Evolutionary conservation across 2,797 vertebrate genomes (phyloP), one percentile per base, ranked within the genome.

Genomic region (Podargus strigoides): DNA sequence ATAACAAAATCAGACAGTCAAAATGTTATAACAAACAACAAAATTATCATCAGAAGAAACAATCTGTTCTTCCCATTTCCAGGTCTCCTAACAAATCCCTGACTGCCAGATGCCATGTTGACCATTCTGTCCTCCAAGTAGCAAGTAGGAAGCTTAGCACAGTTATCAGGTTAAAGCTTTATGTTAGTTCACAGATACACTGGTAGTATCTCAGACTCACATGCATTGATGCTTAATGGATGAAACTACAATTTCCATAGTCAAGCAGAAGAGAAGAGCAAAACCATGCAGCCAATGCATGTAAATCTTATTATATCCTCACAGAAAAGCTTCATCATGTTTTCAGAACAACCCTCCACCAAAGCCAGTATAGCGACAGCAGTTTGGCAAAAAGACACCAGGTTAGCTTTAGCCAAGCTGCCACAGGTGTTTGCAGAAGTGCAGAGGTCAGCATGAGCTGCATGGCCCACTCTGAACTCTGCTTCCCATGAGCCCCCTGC

Each of bases 311-410:
- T n/a, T 12, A 28, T 18, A 44, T 49, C 37, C 27, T 66, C 21
- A 72, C 9, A 60, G 49, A 82, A 85, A 75, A 68, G 2, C 10
- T 64, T 76, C 0, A 0, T 4, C 0, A 0, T 17, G 2, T 72
- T 58, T 64, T 67, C 53, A 64, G 41, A 77, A 62, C 3, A 72
- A 58, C 15, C 23, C 7, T 55, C 24, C 26, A 55, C 15, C 1
- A 1, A 39, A 67, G 56, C 30, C 32, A 41, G 10, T 4, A 11
- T 1, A 50, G 52, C 1, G 1, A 37, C 28, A 1, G 7, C 3
- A 26, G 23, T 23, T 16, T 2, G 3, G 30, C 14, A 46, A 62
- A 79, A 44, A 19, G 47, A 17, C 24, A 46, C 7, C 4, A 37
- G 27, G 15, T 53, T 69, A 27, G 3, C 19, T 39, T 22, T 67